Conservation (phyloP, 2,113 vertebrate species). For the Anas platyrhynchos region DNA sequence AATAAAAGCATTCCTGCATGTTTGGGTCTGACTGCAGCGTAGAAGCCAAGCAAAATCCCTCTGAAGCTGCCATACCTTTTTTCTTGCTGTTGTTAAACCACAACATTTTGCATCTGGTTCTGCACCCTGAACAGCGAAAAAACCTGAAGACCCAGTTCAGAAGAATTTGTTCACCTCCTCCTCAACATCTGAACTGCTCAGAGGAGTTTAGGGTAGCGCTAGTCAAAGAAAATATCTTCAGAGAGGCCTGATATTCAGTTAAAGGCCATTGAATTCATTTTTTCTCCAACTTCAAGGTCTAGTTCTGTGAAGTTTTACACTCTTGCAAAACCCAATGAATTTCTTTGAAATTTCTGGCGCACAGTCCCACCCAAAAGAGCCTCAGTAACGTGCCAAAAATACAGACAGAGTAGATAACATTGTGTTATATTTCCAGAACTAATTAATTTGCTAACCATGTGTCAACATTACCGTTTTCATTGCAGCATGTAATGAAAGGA, state of each 20-base stretch:
- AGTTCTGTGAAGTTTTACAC: background rate
- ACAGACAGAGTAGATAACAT: background rate
- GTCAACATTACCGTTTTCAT: conserved; percentile 13
- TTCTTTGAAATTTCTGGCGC: background rate
- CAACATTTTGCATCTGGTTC: background rate
- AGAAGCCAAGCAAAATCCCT: background rate
- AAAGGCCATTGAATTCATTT: background rate
- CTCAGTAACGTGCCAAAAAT: background rate
- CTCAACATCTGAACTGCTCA: background rate
- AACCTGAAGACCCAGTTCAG: background rate
- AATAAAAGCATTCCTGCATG: background rate
- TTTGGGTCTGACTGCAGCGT: background rate
- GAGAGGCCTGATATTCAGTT: background rate
- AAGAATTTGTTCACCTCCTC: background rate
- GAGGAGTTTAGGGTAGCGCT: background rate
- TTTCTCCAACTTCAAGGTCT: background rate
- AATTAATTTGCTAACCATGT: conserved; percentile 22
- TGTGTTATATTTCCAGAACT: background rate
- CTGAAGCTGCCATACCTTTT: background rate
- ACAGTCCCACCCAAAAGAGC: background rate
- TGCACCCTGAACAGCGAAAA: background rate
- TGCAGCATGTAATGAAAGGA: conserved; percentile 55
- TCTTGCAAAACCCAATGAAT: background rate
- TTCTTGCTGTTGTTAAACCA: background rate
- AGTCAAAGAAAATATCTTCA: background rate